phyloP scores from a whole-genome alignment of 2,888 invertebrate genomes.

The Branchellion lobata region DNA sequence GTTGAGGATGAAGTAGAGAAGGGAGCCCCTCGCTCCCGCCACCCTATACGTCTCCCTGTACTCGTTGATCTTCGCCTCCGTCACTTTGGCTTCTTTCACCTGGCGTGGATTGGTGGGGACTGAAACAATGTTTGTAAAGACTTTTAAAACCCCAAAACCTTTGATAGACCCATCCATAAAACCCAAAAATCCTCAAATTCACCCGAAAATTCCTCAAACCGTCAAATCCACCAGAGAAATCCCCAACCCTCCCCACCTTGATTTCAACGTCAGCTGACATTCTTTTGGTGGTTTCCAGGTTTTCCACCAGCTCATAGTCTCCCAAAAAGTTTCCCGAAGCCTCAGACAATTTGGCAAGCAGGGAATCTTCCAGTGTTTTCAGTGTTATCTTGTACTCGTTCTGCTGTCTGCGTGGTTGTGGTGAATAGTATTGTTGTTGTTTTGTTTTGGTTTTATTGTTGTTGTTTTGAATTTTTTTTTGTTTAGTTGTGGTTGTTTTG shows the following conservation, averaged over 20 bases:
- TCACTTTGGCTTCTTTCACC: conserved; percentile 87
- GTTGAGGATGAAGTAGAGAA: conserved; percentile 90
- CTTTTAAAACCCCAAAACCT: neutral
- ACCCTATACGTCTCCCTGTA: conserved; percentile 88
- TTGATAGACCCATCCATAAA: neutral
- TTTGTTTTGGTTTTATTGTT: too few species aligned
- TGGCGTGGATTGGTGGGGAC: neutral
- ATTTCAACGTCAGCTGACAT: conserved; percentile 91
- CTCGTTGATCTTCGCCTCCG: conserved; percentile 86
- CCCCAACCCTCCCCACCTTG: too few species aligned
- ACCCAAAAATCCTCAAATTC: neutral
- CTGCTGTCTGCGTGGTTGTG: conserved; percentile 70
- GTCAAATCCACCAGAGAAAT: too few species aligned
- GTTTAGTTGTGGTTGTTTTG: too few species aligned
- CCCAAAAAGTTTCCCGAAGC: conserved; percentile 90
- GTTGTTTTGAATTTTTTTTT: too few species aligned
- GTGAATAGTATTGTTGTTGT: too few species aligned
- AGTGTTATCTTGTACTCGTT: conserved; percentile 94
- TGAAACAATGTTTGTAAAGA: neutral
- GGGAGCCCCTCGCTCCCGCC: conserved; percentile 86
- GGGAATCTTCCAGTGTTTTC: conserved; percentile 86
- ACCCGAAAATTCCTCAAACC: neutral
- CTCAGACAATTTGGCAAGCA: conserved; percentile 83
- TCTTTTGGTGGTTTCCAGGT: conserved; percentile 89
- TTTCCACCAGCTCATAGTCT: conserved; percentile 90